phyloP scores from a whole-genome alignment of 2,113 vertebrate genomes.

The Percopsis transmontana region DNA sequence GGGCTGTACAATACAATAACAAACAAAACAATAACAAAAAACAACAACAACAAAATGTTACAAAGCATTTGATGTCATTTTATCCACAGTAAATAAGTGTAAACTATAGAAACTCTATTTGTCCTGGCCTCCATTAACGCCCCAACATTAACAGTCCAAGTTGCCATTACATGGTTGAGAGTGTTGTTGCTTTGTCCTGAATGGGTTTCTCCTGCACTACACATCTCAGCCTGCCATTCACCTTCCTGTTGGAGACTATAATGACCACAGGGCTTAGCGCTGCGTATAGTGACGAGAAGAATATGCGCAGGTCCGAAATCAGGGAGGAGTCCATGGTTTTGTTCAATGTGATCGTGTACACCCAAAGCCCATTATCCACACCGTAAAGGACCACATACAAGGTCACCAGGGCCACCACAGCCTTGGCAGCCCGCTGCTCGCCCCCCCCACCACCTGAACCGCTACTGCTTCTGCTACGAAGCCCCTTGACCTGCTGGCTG shows the following conservation, averaged over 20 bases:
- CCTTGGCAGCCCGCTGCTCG: slow-evolving; percentile 70
- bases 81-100: background rate
- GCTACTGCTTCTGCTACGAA: slow-evolving; percentile 34
- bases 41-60: too few species aligned
- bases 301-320: slow-evolving; percentile 74
- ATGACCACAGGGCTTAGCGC: slow-evolving; percentile 76
- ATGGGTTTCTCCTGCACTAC: slow-evolving; percentile 26
- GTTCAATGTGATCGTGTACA: slow-evolving; percentile 74
- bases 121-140: slow-evolving; percentile 3
- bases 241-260: slow-evolving; percentile 76
- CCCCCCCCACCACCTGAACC: slow-evolving; percentile 22
- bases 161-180: slow-evolving; percentile 33
- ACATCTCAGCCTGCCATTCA: slow-evolving; percentile 65
- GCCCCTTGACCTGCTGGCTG: slow-evolving; percentile 63
- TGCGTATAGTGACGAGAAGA: slow-evolving; percentile 76
- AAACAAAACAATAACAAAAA: too few species aligned
- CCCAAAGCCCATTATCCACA: slow-evolving; percentile 77
- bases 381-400: slow-evolving; percentile 75
- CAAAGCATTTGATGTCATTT: too few species aligned
- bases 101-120: slow-evolving; percentile 1
- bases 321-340: slow-evolving; percentile 68
- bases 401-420: slow-evolving; percentile 70
- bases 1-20: too few species aligned
- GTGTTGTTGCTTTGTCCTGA: slow-evolving; percentile 27
- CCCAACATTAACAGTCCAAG: slow-evolving; percentile 5